Percentiles rank a stretch among this genome's conserved stretches.
phyloP scores from a whole-genome alignment of 2,797 vertebrate species.

The Heteromormyrus szaboi region DNA sequence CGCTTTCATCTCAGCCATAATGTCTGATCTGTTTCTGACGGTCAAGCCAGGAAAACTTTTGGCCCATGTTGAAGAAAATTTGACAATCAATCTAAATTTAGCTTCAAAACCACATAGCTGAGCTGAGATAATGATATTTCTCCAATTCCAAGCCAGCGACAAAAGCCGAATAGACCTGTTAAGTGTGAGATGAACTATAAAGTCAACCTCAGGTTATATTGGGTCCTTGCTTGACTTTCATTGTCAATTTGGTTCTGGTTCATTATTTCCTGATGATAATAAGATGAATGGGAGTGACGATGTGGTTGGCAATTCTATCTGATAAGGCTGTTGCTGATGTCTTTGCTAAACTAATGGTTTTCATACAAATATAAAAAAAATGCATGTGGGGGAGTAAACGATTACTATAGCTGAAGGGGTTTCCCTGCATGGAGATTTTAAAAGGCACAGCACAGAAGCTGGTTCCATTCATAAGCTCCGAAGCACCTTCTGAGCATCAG shows the following conservation, averaged over 20 bases:
- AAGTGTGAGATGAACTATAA: background rate
- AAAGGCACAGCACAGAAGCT: background rate
- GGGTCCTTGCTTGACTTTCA: background rate
- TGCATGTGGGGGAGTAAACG: background rate
- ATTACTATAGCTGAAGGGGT: background rate
- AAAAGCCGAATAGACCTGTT: background rate
- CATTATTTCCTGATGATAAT: background rate
- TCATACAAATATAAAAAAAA: background rate
- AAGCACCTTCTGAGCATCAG: background rate
- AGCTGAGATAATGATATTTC: background rate
- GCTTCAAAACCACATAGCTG: background rate
- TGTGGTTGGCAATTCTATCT: background rate
- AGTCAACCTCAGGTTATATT: background rate
- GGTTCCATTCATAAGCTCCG: background rate
- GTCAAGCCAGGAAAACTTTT: background rate
- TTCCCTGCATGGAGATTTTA: constrained; percentile 19
- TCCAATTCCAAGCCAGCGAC: background rate
- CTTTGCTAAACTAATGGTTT: background rate
- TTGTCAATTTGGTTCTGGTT: background rate
- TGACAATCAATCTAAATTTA: background rate
- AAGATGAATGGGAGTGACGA: background rate
- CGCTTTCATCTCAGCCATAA: background rate
- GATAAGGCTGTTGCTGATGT: background rate
- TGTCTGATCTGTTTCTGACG: background rate
- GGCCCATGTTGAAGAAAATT: background rate